These are phyloP conservation scores for Antheraea yamamai DNA, from an alignment of 2,888 invertebrate genomes.

Conservation along the genomic window DNA sequence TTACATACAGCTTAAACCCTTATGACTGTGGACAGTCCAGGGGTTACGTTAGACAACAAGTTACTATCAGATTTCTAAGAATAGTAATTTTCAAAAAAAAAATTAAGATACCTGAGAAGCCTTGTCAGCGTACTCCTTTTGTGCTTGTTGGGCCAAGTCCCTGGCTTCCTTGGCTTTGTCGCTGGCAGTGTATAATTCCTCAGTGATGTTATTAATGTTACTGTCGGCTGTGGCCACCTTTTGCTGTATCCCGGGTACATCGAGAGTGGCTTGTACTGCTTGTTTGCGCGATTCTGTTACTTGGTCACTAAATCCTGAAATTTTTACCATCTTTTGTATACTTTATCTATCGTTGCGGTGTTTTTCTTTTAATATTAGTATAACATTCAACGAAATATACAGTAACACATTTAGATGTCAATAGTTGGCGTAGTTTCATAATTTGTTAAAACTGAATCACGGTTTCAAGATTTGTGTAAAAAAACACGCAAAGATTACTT, in stretches of 20 bases:
- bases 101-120: conserved; percentile 84
- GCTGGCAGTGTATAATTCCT: conserved; percentile 89
- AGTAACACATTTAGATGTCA: background rate
- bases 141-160: conserved; percentile 88
- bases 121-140: conserved; percentile 88
- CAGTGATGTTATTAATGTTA: conserved; percentile 86
- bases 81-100: background rate
- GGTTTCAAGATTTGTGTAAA: background rate
- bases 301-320: conserved; percentile 92
- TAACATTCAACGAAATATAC: background rate
- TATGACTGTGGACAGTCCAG: too few relatives aligned
- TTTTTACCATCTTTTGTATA: background rate
- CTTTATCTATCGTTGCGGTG: background rate
- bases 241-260: conserved; percentile 88
- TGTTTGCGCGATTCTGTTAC: conserved; percentile 92
- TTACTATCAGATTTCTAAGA: background rate
- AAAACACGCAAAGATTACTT: too few relatives aligned
- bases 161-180: conserved; percentile 88
- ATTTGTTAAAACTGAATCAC: background rate
- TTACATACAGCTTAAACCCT: too few relatives aligned
- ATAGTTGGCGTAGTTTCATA: background rate
- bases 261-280: conserved; percentile 89
- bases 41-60: too few relatives aligned
- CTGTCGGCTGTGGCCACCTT: conserved; percentile 84
- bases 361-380: background rate